These are phyloP conservation scores for Naja naja DNA, from an alignment of 2,113 vertebrate genomes.

Conservation along the genomic window DNA sequence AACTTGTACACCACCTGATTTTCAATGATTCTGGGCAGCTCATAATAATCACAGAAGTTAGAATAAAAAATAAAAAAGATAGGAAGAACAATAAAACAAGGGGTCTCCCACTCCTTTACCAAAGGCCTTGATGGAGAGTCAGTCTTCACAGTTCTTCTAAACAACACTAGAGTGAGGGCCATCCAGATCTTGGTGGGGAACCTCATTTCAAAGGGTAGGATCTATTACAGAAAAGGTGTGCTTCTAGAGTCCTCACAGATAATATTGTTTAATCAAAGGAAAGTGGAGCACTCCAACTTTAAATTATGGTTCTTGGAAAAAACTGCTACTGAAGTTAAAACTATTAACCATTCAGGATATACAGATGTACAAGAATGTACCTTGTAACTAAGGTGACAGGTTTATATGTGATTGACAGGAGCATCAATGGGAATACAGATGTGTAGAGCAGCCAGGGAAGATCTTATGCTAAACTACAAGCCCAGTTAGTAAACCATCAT, in stretches of 20 bases:
- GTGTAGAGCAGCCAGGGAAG: not conserved
- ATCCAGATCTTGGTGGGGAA: not conserved
- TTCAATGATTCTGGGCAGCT: not conserved
- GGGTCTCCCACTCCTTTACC: not conserved
- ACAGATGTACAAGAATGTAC: not conserved
- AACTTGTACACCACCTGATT: not conserved
- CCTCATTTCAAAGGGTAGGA: not conserved
- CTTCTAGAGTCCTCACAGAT: not conserved
- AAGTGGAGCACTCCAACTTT: not conserved
- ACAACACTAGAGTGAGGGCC: not conserved
- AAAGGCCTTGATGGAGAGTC: not conserved
- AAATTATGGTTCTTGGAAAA: not conserved
- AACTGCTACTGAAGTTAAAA: not conserved
- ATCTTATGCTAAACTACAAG: not conserved
- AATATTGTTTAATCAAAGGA: not conserved
- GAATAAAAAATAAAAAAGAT: not conserved
- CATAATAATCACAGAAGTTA: not conserved
- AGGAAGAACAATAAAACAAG: not conserved
- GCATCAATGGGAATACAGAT: not conserved
- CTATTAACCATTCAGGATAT: not conserved
- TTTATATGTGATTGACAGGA: not conserved
- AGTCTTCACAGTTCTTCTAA: not conserved
- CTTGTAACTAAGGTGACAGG: not conserved
- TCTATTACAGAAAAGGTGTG: not conserved
- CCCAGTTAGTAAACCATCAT: not conserved